These are phyloP conservation scores for Panagrolaimus sp. DNA, from an alignment of 1,140 invertebrate genomes.

Conservation along the genomic window DNA sequence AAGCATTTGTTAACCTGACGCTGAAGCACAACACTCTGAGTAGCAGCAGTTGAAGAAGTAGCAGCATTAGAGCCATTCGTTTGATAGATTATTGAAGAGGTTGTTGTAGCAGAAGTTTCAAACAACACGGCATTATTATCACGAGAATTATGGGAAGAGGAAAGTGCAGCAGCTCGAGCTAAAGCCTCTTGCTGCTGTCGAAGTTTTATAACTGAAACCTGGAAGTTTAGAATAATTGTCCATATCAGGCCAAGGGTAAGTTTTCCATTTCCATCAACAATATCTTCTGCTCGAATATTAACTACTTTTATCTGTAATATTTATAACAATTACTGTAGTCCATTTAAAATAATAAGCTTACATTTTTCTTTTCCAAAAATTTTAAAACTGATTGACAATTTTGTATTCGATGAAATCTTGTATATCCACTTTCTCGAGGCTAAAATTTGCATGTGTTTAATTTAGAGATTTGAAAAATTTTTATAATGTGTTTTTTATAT, in stretches of 20 bases:
- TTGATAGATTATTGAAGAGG: background rate
- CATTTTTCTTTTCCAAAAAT: slow-evolving; percentile 49
- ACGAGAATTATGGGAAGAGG: background rate
- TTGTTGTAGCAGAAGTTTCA: background rate
- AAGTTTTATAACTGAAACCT: slow-evolving; percentile 56
- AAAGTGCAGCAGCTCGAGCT: slow-evolving; percentile 5
- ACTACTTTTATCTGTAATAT: slow-evolving; percentile 74
- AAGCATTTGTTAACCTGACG: slow-evolving; percentile 9
- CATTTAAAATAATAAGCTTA: slow-evolving; percentile 31
- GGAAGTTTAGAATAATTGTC: slow-evolving; percentile 66
- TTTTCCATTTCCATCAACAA: slow-evolving; percentile 99
- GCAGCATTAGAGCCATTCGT: background rate
- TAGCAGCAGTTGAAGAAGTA: background rate
- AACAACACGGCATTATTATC: slow-evolving; percentile 1
- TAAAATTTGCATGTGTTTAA: too few relatives aligned
- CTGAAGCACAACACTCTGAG: slow-evolving; percentile 3
- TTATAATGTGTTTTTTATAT: background rate
- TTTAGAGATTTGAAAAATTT: background rate
- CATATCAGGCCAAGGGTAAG: slow-evolving; percentile 94
- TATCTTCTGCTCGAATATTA: slow-evolving; percentile 96
- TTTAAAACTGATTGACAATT: slow-evolving; percentile 71
- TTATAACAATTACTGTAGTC: background rate
- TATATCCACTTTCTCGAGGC: slow-evolving; percentile 86
- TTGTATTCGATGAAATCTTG: slow-evolving; percentile 94
- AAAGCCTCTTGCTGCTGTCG: slow-evolving; percentile 28